Conservation (phyloP, 2,888 invertebrate species). For the Rugalucina vietnamica region DNA sequence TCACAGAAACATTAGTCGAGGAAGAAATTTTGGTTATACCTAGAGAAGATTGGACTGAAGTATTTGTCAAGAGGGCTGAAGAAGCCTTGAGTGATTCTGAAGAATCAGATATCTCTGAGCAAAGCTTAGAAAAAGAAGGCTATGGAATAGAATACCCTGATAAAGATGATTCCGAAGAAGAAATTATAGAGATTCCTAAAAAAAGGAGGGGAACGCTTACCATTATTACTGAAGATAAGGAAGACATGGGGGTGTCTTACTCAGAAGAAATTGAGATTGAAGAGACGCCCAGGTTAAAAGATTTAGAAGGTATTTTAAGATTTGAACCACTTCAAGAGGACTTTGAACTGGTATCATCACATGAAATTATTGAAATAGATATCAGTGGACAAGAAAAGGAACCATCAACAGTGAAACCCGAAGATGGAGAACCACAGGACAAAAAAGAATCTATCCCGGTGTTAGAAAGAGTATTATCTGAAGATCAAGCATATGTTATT, state of each 20-base stretch:
- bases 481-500: constrained; percentile 54
- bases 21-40: constrained; percentile 13
- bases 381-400: constrained; percentile 39
- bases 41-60: constrained; percentile 1
- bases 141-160: neutral
- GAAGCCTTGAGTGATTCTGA: neutral
- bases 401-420: neutral
- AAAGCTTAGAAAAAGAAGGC: neutral
- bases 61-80: neutral
- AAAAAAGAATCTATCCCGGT: constrained; percentile 38
- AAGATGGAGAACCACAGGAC: constrained; percentile 13
- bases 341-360: neutral
- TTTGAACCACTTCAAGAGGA: neutral
- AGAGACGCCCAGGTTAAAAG: neutral
- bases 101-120: neutral
- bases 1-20: neutral
- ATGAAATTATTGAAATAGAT: constrained; percentile 37
- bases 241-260: neutral
- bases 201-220: no score
- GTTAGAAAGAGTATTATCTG: constrained; percentile 34
- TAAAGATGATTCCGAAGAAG: neutral
- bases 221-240: neutral
- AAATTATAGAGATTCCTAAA: no score
- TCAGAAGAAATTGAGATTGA: neutral
- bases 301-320: neutral